Percentiles rank a stretch among this genome's conserved stretches.
These are phyloP conservation scores for Zoanthus solanderi DNA, from an alignment of 92 coral and sea anemone species.

Conservation along the genomic window DNA sequence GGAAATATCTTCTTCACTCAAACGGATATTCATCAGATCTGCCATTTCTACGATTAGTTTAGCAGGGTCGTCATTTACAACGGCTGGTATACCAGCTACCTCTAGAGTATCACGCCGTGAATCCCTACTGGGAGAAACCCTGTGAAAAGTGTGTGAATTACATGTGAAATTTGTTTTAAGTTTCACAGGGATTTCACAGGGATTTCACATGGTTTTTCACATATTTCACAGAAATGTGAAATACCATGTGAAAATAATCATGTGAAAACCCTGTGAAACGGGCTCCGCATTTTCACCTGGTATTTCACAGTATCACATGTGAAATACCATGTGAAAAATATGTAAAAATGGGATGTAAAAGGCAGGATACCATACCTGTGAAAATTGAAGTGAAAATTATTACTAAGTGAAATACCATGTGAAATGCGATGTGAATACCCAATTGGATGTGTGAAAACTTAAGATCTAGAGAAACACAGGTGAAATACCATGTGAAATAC, in stretches of 20 bases:
- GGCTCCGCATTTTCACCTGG: slow-evolving; percentile 20
- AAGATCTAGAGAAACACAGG: not conserved
- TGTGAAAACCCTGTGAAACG: slow-evolving; percentile 26
- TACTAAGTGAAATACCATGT: slow-evolving; percentile 40
- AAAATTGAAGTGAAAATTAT: slow-evolving; percentile 33
- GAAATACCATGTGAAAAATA: slow-evolving; percentile 4
- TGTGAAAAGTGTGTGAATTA: slow-evolving; percentile 29
- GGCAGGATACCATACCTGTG: slow-evolving; percentile 26
- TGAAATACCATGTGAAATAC: slow-evolving; percentile 43
- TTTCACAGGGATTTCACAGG: slow-evolving; percentile 5
- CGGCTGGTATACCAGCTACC: too few relatives aligned
- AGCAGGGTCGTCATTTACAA: slow-evolving; percentile 15
- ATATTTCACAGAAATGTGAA: slow-evolving; percentile 35
- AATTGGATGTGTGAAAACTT: slow-evolving; percentile 18
- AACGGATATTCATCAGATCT: slow-evolving; percentile 16
- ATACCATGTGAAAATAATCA: slow-evolving; percentile 37
- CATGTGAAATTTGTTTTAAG: not conserved
- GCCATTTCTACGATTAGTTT: slow-evolving; percentile 31
- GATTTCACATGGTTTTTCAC: slow-evolving; percentile 8
- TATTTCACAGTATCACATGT: slow-evolving; percentile 20
- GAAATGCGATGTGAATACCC: slow-evolving; percentile 12
- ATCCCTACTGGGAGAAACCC: slow-evolving; percentile 35
- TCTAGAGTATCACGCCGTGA: too few relatives aligned
- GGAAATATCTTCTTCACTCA: slow-evolving; percentile 21
- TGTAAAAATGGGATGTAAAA: not conserved